Conservation (phyloP, 2,888 invertebrate genomes). For the Caenorhabditis afra region DNA sequence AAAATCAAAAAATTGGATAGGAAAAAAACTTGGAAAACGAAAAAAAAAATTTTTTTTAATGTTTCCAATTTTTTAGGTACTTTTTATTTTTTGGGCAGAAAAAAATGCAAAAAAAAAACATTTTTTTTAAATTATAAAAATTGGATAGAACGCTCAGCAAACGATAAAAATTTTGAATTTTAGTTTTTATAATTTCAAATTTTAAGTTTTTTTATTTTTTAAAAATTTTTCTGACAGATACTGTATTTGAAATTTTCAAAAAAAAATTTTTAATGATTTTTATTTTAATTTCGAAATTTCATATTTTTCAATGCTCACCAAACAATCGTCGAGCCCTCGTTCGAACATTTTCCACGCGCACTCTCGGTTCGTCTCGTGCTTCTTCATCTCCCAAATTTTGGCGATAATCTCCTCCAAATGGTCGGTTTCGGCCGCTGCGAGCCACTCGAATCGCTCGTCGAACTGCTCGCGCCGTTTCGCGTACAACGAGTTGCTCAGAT, state of each 20-base stretch:
- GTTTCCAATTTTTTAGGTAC: no score
- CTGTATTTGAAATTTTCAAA: not conserved
- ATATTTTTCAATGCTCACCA: constrained; percentile 14
- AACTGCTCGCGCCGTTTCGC: constrained; percentile 49
- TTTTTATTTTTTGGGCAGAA: no score
- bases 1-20: no score
- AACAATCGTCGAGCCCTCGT: constrained; percentile 31
- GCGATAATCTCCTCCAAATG: constrained; percentile 25
- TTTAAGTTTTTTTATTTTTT: not conserved
- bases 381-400: constrained; percentile 35
- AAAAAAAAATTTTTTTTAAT: no score
- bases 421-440: constrained; percentile 40
- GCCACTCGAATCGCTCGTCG: constrained; percentile 65
- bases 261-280: constrained; percentile 1
- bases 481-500: constrained; percentile 67
- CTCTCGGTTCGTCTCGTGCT: constrained; percentile 46
- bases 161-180: not conserved
- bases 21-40: no score
- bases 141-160: no score
- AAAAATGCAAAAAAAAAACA: no score
- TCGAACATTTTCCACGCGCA: constrained; percentile 52
- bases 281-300: not conserved
- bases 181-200: not conserved
- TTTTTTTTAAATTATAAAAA: no score
- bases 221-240: not conserved